These are phyloP conservation scores for Acleris literana DNA, from an alignment of 2,888 invertebrate species.

Conservation along the genomic window DNA sequence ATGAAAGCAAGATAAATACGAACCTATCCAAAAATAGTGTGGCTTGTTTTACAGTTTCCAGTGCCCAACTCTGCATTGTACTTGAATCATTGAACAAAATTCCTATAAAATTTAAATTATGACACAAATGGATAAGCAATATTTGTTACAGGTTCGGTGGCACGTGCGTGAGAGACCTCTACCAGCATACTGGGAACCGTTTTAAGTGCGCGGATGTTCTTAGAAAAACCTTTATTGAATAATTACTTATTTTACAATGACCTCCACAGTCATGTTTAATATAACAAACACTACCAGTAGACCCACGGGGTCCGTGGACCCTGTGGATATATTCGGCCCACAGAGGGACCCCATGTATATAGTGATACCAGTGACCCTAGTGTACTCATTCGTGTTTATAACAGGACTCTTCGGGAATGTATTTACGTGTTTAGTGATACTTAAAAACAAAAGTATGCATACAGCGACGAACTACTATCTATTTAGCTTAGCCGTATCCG, in stretches of 20 bases:
- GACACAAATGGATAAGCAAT: no score
- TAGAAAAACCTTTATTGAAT: background rate
- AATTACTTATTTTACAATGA: slow-evolving; percentile 15
- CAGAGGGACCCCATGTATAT: slow-evolving; percentile 84
- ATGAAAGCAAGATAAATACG: no score
- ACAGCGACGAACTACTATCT: slow-evolving; percentile 92
- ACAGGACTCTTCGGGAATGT: slow-evolving; percentile 92
- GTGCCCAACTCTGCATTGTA: no score
- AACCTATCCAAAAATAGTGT: no score
- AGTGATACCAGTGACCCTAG: slow-evolving; percentile 88
- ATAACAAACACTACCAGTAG: slow-evolving; percentile 42
- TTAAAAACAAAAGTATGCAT: slow-evolving; percentile 92
- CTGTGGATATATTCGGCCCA: slow-evolving; percentile 68
- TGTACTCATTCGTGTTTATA: slow-evolving; percentile 90
- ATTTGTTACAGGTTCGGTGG: slow-evolving; percentile 22
- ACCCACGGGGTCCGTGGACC: slow-evolving; percentile 51
- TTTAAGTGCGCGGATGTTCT: slow-evolving; percentile 2
- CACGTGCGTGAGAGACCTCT: background rate
- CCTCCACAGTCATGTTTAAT: slow-evolving; percentile 16
- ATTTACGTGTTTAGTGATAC: slow-evolving; percentile 93
- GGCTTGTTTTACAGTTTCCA: no score
- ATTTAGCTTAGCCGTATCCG: slow-evolving; percentile 93
- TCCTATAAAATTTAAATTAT: no score
- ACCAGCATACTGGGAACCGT: no score
- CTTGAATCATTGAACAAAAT: no score